Evolutionary conservation across 2,797 vertebrate genomes (phyloP), one percentile per base, ranked within the genome.

Genomic region (Brachyalestes nurse): DNA sequence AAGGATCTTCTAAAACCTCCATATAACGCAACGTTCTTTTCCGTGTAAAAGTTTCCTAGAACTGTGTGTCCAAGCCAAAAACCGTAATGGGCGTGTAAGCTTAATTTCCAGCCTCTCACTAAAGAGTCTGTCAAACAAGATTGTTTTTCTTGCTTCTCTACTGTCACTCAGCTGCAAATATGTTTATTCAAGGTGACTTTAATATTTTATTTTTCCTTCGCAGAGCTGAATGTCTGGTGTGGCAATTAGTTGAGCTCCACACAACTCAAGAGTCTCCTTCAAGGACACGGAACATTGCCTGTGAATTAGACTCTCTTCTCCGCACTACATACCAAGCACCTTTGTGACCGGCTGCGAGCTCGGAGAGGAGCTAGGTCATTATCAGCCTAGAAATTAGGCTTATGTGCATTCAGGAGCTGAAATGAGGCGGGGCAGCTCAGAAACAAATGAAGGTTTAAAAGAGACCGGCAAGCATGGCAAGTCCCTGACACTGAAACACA

Each of bases 251-350:
- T 47, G 51, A 16, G 57, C 53, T 76, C 58, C 4, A 34, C 51
- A 53, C 14, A 78, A 61, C 61, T 78, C 49, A 58, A 72, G n/a
- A n/a, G 51, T 40, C 61, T 49, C 53, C 62, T 64, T 67, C 62
- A 78, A 82, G 75, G 81, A 82, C 75, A 78, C n/a, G 17, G 61
- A 72, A 61, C 65, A 23, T 28, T 73, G 57, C 7, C 67, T 77
- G 42, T 74, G 42, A 61, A 69, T 25, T 69, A 82, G 51, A 16
- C n/a, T 60, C 42, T 42, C 45, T 67, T 72, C 42, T 25, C n/a
- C 28, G 16, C 13, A 38, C 47, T 28, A 64, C 53, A 34, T 38
- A 40, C 19, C 10, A 19, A 73, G 23, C 66, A 47, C 45, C 66
- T 70, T 47, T 49, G 40, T 82, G 55, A 65, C 69, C 25, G 53